These are phyloP conservation scores for Cynocephalus volans DNA, from an alignment of 2,113 vertebrate species.

Conservation along the genomic window DNA sequence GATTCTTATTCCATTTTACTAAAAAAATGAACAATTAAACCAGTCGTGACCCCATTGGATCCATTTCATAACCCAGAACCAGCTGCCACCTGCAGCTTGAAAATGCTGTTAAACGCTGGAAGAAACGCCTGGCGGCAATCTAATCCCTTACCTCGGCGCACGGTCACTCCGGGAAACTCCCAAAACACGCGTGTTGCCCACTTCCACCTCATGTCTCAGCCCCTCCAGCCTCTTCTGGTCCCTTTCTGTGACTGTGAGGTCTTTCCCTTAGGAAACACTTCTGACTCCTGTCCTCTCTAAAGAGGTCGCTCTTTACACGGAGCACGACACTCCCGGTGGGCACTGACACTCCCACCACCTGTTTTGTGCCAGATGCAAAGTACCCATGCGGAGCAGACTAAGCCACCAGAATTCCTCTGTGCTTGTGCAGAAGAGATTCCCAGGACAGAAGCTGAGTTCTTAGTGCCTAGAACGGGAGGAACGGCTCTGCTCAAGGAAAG, in stretches of 20 bases:
- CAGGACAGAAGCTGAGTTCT: not conserved
- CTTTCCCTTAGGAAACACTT: not conserved
- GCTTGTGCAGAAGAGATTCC: not conserved
- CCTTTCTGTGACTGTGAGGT: not conserved
- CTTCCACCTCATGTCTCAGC: accelerated
- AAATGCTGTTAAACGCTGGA: accelerated
- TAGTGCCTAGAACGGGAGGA: not conserved
- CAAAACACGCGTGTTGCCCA: accelerated
- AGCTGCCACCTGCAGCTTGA: not conserved
- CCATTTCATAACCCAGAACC: no score
- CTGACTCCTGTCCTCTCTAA: not conserved
- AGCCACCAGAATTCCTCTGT: not conserved
- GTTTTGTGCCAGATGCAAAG: no score
- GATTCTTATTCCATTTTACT: not conserved
- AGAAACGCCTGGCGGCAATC: accelerated
- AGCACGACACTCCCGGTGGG: not conserved
- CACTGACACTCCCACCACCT: not conserved
- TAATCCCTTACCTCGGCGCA: not conserved
- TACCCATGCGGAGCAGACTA: accelerated
- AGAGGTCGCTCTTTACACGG: not conserved
- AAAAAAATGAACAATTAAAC: no score
- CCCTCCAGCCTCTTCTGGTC: not conserved
- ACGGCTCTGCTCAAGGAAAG: not conserved
- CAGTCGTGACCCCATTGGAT: no score
- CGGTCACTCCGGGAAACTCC: not conserved